Conservation (phyloP, 2,113 vertebrate species). For the Brienomyrus brachyistius region DNA sequence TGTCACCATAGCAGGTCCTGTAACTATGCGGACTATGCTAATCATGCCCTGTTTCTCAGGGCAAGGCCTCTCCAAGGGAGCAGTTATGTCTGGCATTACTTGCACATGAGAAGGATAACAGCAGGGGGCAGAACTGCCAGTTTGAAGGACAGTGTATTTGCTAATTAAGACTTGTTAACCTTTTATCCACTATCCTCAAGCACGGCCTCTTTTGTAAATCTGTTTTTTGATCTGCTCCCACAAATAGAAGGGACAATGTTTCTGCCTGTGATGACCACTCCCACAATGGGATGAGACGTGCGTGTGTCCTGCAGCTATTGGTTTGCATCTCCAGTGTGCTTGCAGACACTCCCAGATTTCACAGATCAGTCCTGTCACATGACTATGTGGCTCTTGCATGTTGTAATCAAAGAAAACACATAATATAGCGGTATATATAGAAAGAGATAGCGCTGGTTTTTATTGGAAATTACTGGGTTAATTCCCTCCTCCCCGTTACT, state of each 20-base stretch:
- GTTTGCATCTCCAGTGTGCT: conserved; percentile 50
- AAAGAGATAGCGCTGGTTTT: conserved; percentile 68
- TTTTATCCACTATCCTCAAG: background rate
- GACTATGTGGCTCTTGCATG: conserved; percentile 70
- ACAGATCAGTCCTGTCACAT: conserved; percentile 59
- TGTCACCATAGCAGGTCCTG: background rate
- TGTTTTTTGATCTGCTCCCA: conserved; percentile 8
- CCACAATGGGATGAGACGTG: conserved; percentile 31
- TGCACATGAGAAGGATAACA: background rate
- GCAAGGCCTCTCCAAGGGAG: background rate
- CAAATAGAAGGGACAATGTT: background rate
- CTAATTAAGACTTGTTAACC: conserved; percentile 6
- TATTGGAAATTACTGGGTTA: conserved; percentile 57
- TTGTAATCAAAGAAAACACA: conserved; percentile 66
- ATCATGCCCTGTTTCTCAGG: background rate
- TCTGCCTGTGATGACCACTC: conserved; percentile 12
- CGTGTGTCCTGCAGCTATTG: conserved; percentile 48
- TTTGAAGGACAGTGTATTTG: background rate
- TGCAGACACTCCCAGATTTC: conserved; percentile 52
- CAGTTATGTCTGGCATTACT: background rate
- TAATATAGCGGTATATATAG: conserved; percentile 69
- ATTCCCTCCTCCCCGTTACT: conserved; percentile 54
- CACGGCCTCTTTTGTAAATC: conserved; percentile 4
- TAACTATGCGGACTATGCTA: background rate
- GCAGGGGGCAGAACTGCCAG: background rate